Base-by-base conservation (phyloP, 1,140 invertebrate species). In the Seison nebaliae region DNA sequence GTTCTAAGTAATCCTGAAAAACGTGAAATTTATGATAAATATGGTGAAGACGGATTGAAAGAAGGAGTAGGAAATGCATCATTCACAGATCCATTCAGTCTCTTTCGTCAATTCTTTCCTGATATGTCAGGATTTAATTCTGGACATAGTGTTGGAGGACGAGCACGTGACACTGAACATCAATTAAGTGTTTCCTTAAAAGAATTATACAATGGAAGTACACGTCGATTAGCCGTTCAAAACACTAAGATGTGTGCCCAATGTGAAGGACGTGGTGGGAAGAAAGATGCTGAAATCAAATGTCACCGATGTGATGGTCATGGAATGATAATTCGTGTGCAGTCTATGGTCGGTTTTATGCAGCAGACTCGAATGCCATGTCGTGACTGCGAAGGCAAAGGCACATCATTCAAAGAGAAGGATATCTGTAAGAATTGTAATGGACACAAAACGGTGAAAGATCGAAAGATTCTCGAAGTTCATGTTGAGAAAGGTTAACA, bases 201-300 rank as follows among this genome's bases (percentile, higher is more conserved):
- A 49, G 80, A 91, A 54, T 57, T 93, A 28, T 93, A 91, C 52
- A 80, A 81, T 56, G 83, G 84, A 18, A 69, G 73, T 42, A 74
- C 78, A 2, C 66, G 80, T 18, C 86, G 84, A 57, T 60, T 91
- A 43, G 75, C 78, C 23, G 58, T 93, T 21, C 76, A 81, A 51
- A 86, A 84, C 58, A 81, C 76, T 59, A 73, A 86, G 16, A 76
- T 88, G 48, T 93, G 83, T 67, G 72, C 77, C 51, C 81, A 80
- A 61, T 93, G 84, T 57, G 74, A 84, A 60, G 83, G 31, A 19
- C 47, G 57, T 37, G 81, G 81, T 44, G 81, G 81, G 14, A 84
- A 83, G 54, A 15, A 19, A 12, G 76, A 77, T 35, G 68, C 73
- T 23, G 69, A 76, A 5, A 73, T 77, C 49, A 69, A 70, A 42